Conservation (phyloP, 2,113 vertebrate species). For the Percopsis transmontana region DNA sequence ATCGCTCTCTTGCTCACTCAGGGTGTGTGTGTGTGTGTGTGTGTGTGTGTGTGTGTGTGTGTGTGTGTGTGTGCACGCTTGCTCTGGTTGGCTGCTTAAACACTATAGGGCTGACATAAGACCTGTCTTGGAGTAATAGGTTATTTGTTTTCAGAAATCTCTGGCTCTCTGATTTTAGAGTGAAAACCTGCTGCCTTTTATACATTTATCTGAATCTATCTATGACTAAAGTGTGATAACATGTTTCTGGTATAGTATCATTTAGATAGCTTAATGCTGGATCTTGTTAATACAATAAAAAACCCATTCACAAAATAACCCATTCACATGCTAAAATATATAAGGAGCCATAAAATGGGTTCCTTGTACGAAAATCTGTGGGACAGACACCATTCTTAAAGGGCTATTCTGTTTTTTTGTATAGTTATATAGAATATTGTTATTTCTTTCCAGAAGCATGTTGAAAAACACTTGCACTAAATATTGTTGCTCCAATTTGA, state of each 20-base stretch:
- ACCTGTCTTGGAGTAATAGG: background rate
- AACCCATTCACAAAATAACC: too few species aligned
- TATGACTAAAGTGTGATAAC: too few species aligned
- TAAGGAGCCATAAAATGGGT: too few species aligned
- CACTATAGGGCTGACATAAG: background rate
- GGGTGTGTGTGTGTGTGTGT: background rate
- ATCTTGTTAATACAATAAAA: too few species aligned
- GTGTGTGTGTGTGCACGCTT: slow-evolving; percentile 1
- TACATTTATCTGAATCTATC: background rate
- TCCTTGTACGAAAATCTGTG: too few species aligned
- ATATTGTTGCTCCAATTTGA: background rate
- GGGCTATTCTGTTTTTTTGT: too few species aligned
- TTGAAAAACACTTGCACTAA: background rate
- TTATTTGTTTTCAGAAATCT: background rate
- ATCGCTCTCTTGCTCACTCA: background rate
- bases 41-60: slow-evolving; percentile 2
- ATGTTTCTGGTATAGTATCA: too few species aligned
- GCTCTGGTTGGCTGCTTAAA: background rate
- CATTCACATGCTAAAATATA: too few species aligned
- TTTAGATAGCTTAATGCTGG: too few species aligned
- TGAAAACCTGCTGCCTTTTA: background rate
- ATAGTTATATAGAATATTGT: too few species aligned
- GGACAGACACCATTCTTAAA: too few species aligned
- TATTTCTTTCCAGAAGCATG: background rate
- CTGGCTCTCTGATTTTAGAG: background rate